Evolutionary conservation across 1,140 invertebrate genomes (phyloP).

Genomic region (Acromyrmex heyeri): DNA sequence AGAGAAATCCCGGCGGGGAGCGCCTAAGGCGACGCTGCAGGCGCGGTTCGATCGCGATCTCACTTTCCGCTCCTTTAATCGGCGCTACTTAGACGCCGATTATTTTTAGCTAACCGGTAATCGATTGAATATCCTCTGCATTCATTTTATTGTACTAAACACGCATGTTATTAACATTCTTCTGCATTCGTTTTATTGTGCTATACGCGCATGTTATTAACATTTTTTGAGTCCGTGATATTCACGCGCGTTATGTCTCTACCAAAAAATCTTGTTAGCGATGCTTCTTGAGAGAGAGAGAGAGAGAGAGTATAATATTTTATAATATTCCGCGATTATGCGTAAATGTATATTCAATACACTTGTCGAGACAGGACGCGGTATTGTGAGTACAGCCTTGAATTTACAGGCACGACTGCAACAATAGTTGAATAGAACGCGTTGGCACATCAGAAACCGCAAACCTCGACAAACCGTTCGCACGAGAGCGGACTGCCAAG

Average conservation of each 20-base stretch:
- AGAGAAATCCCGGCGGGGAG: conserved; percentile 58
- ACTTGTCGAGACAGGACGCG: conserved; percentile 53
- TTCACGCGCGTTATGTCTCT: not conserved
- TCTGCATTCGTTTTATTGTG: not conserved
- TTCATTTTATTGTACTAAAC: not conserved
- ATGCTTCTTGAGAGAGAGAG: no score
- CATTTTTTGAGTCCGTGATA: not conserved
- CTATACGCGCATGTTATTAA: not conserved
- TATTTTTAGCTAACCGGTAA: conserved; percentile 9
- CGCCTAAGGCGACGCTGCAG: conserved; percentile 24
- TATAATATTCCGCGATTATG: not conserved
- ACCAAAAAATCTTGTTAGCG: not conserved
- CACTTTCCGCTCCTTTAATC: conserved; percentile 17
- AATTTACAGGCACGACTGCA: conserved; percentile 63
- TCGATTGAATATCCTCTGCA: not conserved
- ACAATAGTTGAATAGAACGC: conserved; percentile 65
- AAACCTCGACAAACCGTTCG: conserved; percentile 37
- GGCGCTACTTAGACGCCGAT: not conserved
- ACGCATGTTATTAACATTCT: not conserved
- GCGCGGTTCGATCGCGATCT: conserved; percentile 22
- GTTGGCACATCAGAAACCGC: conserved; percentile 56
- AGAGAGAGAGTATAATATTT: not conserved
- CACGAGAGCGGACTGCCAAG: conserved; percentile 29
- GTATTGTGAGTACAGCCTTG: conserved; percentile 62
- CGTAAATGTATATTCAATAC: conserved; percentile 25